Evolutionary conservation across 2,113 vertebrate genomes (phyloP).

Genomic region (Alexandromys fortis): DNA sequence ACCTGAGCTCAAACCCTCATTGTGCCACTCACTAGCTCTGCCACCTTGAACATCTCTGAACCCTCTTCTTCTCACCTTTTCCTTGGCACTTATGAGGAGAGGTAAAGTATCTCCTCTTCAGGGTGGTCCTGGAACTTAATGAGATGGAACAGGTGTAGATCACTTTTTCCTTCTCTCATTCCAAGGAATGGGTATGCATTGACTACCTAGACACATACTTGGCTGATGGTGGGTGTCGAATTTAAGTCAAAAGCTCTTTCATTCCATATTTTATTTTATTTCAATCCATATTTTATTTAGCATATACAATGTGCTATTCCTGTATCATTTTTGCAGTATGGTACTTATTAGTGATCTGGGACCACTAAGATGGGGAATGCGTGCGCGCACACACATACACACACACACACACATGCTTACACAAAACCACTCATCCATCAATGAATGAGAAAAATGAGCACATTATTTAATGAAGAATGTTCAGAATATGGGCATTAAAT

Average conservation of each 20-base stretch:
- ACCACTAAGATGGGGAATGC: neutral
- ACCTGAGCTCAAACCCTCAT: neutral
- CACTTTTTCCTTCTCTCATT: neutral
- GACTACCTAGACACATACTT: neutral
- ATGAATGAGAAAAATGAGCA: neutral
- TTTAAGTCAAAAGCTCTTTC: neutral
- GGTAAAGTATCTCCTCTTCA: neutral
- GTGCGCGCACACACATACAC: neutral
- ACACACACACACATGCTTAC: neutral
- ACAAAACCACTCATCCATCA: neutral
- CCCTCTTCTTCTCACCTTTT: neutral
- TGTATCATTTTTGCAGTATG: neutral
- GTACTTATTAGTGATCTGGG: neutral
- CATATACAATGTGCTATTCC: neutral
- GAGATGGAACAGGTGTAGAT: neutral
- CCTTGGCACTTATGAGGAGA: neutral
- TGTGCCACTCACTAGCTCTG: neutral
- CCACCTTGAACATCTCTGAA: neutral
- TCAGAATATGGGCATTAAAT: conserved; percentile 39
- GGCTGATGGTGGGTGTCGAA: neutral
- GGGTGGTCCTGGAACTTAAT: neutral
- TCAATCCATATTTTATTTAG: conserved; percentile 53
- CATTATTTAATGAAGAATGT: neutral
- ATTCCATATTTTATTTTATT: no score
- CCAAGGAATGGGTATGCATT: neutral